These are phyloP conservation scores for Arrhopalites spinosus DNA, from an alignment of 2,888 invertebrate genomes.

Conservation along the genomic window DNA sequence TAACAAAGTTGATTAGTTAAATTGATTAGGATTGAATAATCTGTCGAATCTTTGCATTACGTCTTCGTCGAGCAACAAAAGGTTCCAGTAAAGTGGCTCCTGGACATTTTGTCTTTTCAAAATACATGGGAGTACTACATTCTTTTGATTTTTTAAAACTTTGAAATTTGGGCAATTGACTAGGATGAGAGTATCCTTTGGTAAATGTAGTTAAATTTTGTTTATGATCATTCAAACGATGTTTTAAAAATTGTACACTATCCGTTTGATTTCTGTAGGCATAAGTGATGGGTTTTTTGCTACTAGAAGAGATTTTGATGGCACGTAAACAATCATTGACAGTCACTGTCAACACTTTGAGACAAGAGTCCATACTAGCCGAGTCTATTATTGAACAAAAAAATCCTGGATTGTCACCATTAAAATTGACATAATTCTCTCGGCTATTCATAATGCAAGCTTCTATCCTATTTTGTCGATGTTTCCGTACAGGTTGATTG, in stretches of 20 bases:
- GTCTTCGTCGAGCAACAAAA: background rate
- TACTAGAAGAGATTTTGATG: background rate
- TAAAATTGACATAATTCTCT: slow-evolving; percentile 35
- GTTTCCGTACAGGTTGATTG: background rate
- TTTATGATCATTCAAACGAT: slow-evolving; percentile 6
- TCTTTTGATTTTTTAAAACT: too few species aligned
- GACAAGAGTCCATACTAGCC: slow-evolving; percentile 16
- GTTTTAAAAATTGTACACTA: background rate
- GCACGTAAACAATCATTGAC: slow-evolving; percentile 4
- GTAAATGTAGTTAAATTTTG: background rate
- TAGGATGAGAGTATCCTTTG: slow-evolving; percentile 7
- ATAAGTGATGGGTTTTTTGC: background rate
- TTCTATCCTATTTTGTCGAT: too few species aligned
- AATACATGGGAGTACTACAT: background rate
- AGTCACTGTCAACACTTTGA: background rate
- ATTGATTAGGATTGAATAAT: background rate
- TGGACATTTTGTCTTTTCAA: slow-evolving; percentile 17
- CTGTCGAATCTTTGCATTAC: slow-evolving; percentile 10
- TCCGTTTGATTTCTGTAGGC: background rate
- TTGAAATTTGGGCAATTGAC: background rate
- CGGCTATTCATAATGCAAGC: slow-evolving; percentile 17
- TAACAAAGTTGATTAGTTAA: too few species aligned
- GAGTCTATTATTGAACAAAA: slow-evolving; percentile 39
- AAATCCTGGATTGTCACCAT: slow-evolving; percentile 46
- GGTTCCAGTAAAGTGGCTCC: slow-evolving; percentile 6